Evolutionary conservation across 2,888 invertebrate species (phyloP).

Genomic region (Coenonympha arcania): DNA sequence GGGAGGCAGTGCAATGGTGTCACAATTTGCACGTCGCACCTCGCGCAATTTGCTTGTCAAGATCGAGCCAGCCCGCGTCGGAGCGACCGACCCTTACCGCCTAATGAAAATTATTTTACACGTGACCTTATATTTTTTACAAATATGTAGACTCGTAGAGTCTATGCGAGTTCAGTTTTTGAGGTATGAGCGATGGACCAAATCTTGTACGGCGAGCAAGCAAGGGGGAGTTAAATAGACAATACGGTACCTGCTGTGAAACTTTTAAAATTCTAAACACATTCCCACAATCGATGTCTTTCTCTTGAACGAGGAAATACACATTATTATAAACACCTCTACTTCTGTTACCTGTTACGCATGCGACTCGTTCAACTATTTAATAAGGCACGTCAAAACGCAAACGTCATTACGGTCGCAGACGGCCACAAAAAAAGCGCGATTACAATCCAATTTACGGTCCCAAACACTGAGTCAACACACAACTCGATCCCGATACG

Average conservation of each 20-base stretch:
- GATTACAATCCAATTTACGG: constrained; percentile 51
- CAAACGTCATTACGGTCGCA: constrained; percentile 17
- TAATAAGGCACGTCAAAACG: constrained; percentile 20
- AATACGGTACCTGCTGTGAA: too few species aligned
- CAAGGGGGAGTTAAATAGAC: too few species aligned
- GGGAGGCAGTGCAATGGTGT: too few species aligned
- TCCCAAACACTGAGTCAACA: constrained; percentile 45
- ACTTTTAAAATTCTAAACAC: too few species aligned
- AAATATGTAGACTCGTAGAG: too few species aligned
- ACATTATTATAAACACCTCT: too few species aligned
- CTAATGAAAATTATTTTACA: constrained; percentile 57
- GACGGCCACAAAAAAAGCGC: constrained; percentile 35
- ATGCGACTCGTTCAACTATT: constrained; percentile 7
- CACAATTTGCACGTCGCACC: constrained; percentile 65
- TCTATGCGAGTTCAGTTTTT: too few species aligned
- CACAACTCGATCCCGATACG: constrained; percentile 47
- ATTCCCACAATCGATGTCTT: too few species aligned
- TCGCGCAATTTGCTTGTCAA: constrained; percentile 65
- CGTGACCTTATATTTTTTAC: constrained; percentile 24
- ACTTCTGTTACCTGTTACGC: too few species aligned
- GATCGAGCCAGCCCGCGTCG: constrained; percentile 35
- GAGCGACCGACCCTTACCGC: constrained; percentile 35
- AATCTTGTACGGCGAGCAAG: too few species aligned
- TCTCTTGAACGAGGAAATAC: too few species aligned
- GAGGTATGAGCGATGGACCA: too few species aligned